Conservation (phyloP, 2,888 invertebrate species). For the Aelia acuminata region DNA sequence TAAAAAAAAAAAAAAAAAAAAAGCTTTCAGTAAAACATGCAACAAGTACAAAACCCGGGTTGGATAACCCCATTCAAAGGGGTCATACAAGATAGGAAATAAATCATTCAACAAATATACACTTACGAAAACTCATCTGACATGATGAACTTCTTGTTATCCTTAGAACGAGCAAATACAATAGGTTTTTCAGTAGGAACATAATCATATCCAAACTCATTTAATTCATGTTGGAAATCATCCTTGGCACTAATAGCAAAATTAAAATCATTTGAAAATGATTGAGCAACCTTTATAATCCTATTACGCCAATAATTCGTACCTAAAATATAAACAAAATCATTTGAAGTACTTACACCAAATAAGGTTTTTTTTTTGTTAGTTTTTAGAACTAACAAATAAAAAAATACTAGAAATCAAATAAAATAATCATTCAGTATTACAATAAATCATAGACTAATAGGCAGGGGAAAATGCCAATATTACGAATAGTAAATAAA, state of each 20-base stretch:
- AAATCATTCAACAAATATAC: neutral
- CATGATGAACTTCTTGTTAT: slow-evolving; percentile 92
- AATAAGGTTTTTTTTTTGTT: neutral
- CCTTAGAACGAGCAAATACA: slow-evolving; percentile 85
- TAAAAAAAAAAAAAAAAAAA: no score
- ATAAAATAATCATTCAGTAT: no score
- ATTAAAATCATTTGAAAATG: slow-evolving; percentile 76
- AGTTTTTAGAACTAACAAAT: neutral
- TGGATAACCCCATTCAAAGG: no score
- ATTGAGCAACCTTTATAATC: slow-evolving; percentile 89
- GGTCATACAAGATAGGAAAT: neutral
- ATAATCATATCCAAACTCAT: slow-evolving; percentile 93
- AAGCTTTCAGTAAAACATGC: no score
- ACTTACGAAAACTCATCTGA: slow-evolving; percentile 89
- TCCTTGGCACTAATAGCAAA: slow-evolving; percentile 95
- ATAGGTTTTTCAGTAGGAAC: slow-evolving; percentile 91
- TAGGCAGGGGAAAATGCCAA: no score
- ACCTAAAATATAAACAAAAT: slow-evolving; percentile 69
- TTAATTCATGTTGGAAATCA: slow-evolving; percentile 94
- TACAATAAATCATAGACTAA: no score
- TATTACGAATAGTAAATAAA: no score
- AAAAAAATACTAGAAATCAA: neutral
- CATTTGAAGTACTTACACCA: neutral
- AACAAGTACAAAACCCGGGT: neutral
- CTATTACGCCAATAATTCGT: slow-evolving; percentile 99